Evolutionary conservation across 2,797 vertebrate genomes (phyloP).

Genomic region (Valencia hispanica): DNA sequence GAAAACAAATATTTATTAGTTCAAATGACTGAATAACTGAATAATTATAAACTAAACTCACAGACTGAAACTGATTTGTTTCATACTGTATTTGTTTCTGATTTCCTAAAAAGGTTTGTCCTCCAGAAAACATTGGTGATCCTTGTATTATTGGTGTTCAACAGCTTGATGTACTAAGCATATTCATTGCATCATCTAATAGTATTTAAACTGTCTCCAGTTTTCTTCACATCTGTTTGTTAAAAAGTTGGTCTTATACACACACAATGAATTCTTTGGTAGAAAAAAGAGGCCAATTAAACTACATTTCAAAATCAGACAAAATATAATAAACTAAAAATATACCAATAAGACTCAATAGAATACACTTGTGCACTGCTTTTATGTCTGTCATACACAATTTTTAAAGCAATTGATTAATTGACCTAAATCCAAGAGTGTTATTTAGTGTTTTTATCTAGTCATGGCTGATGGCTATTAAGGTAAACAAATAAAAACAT

Average conservation of each 20-base stretch:
- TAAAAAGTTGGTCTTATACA: neutral
- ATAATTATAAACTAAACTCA: too few relatives aligned
- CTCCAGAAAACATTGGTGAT: neutral
- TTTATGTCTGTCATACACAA: conserved; percentile 24
- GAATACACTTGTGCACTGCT: neutral
- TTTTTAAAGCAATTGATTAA: conserved; percentile 30
- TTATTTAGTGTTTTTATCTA: conserved; percentile 62
- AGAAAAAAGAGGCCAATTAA: neutral
- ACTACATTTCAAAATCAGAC: neutral
- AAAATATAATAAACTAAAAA: neutral
- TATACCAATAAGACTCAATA: neutral
- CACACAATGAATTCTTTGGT: neutral
- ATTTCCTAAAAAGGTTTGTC: neutral
- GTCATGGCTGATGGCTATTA: conserved; percentile 62
- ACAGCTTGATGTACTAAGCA: neutral
- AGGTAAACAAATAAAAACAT: conserved; percentile 56
- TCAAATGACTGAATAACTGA: too few relatives aligned
- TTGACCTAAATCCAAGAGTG: conserved; percentile 15
- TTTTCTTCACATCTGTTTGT: neutral
- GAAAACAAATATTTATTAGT: too few relatives aligned
- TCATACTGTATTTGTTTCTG: neutral
- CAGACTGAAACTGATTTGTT: neutral
- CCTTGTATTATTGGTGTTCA: neutral
- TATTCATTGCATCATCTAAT: neutral
- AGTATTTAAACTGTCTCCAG: neutral